Base-by-base conservation (phyloP, 2,888 invertebrate genomes). In the Bhutanitis thaidina region DNA sequence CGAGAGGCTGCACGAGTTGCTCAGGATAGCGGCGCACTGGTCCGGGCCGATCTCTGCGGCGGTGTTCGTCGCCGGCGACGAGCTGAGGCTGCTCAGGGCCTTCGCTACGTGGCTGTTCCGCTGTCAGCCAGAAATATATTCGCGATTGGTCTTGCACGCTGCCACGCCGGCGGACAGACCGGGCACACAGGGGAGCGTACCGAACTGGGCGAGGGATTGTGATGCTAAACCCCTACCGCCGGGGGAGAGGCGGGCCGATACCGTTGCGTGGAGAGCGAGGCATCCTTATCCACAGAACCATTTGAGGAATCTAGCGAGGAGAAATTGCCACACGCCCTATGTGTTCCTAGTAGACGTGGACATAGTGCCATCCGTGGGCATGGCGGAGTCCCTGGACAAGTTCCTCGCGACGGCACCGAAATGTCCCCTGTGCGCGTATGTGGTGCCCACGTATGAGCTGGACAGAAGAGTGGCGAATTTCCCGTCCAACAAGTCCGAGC, bases 231-330 rank as follows among this genome's bases (percentile, higher is more conserved):
- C 95, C 43, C 84, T 92, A 15, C 81, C 95, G 12, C 76, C 93
- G 1, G 92, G 91, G 49, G 82, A 90, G 15, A 83, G 94, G 32
- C 87, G 92, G 1, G 77, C 88, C 0, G 92, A 93, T 44, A 93
- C 94, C 2, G 86, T 91, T 2, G 91, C 92, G 46, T 96, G 96
- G 96, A 88, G 95, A 47, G 87, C 92, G 39, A 92, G 93, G 53
- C 92, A 94, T 69, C 93, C 94, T 0, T 97, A 97, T 74, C 97
- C 97, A 0, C 97, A 97, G 81, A 97, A 97, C 71, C 96, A 96
- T 69, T 85, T 97, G 84, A 89, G 97, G 59, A 97, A 97, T 75
- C 80, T 97, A 48, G 97, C 97, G 0, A 86, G 97, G 46, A 95
- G 95, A 70, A 96, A 95, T 66, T 96, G 96, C 61, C 95, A 95